Percentiles rank a stretch among this genome's conserved stretches.
Conservation (phyloP, 2,113 vertebrate species). For the Lepus timidus region DNA sequence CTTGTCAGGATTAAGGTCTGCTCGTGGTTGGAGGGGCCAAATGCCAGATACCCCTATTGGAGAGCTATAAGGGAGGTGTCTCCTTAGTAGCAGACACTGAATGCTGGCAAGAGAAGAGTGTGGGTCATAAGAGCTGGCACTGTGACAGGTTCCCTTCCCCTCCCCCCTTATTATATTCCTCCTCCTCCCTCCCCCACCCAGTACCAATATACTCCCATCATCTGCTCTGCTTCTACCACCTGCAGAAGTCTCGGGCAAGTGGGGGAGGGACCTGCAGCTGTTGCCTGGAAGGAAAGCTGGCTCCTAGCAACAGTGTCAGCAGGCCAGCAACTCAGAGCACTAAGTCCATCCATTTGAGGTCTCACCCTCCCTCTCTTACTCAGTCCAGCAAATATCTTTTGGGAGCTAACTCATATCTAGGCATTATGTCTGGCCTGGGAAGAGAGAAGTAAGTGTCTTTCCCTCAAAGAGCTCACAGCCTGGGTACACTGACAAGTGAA, state of each 20-base stretch:
- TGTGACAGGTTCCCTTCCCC: slow-evolving; percentile 2
- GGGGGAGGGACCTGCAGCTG: slow-evolving; percentile 75
- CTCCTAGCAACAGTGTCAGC: slow-evolving; percentile 76
- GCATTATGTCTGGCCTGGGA: background rate
- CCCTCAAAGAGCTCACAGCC: slow-evolving; percentile 40
- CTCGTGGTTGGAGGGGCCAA: background rate
- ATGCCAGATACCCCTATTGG: slow-evolving; percentile 5
- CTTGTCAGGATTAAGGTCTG: slow-evolving; percentile 52
- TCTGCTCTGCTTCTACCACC: slow-evolving; percentile 72
- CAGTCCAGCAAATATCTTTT: slow-evolving; percentile 39
- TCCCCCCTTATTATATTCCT: background rate
- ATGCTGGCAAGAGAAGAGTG: slow-evolving; percentile 22
- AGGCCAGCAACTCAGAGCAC: slow-evolving; percentile 48
- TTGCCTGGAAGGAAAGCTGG: slow-evolving; percentile 68
- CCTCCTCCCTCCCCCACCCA: background rate
- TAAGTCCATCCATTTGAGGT: slow-evolving; percentile 59
- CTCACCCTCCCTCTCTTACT: slow-evolving; percentile 60
- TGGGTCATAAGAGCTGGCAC: slow-evolving; percentile 53
- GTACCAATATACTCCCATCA: slow-evolving; percentile 57
- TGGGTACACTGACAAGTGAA: slow-evolving; percentile 25
- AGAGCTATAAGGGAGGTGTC: background rate
- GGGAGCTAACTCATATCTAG: slow-evolving; percentile 31
- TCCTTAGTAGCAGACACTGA: slow-evolving; percentile 54
- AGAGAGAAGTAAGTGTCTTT: background rate
- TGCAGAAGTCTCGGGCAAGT: slow-evolving; percentile 71